These are phyloP conservation scores for Diploscapter pachys DNA, from an alignment of 1,140 invertebrate genomes.

Conservation along the genomic window DNA sequence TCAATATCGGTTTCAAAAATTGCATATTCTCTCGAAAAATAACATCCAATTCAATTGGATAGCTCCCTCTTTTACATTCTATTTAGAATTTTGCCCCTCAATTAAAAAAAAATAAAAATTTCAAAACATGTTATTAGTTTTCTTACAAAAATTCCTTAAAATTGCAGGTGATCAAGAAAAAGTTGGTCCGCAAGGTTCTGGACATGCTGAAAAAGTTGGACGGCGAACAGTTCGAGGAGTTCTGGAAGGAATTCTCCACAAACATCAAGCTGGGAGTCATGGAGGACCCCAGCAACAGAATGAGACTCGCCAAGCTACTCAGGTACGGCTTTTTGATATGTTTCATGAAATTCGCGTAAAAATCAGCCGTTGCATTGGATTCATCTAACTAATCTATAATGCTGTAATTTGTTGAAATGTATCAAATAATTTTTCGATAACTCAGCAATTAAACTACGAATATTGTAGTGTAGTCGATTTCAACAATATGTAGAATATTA, in stretches of 20 bases:
- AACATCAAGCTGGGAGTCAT: constrained; percentile 96
- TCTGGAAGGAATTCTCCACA: constrained; percentile 99
- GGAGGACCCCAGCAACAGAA: constrained; percentile 93
- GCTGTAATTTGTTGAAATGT: no score
- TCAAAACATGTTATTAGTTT: not conserved
- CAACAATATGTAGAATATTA: not conserved
- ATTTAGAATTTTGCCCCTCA: not conserved
- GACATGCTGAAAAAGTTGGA: constrained; percentile 87
- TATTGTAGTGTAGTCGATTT: no score
- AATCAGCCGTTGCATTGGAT: no score
- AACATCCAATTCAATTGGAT: no score
- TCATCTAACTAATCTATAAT: no score
- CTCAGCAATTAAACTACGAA: no score
- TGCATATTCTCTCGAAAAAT: no score
- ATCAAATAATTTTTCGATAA: no score
- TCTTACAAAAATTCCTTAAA: not conserved
- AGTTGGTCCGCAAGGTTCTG: constrained; percentile 95
- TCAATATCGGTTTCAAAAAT: no score
- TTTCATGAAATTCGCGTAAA: no score
- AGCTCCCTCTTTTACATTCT: no score
- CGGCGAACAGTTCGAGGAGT: constrained; percentile 82
- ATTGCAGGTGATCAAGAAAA: constrained; percentile 82
- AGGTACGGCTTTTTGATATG: constrained; percentile 55
- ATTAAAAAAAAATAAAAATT: not conserved
- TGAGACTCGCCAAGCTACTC: constrained; percentile 86